A percentile compares a stretch with the other conserved stretches of the same genome.
phyloP scores from a whole-genome alignment of 2,797 vertebrate species.

The Tenualosa thibaudeaui region DNA sequence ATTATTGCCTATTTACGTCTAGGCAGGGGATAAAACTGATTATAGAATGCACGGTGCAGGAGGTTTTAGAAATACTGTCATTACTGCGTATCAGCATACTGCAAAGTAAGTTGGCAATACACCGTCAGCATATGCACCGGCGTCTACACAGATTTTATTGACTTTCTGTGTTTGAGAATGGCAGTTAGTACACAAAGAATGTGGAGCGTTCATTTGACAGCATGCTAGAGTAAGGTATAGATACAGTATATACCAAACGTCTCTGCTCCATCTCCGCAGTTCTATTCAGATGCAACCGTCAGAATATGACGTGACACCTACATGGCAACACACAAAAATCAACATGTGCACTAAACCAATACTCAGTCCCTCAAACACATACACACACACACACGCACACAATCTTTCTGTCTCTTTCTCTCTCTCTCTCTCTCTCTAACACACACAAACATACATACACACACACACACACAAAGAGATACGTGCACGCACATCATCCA shows the following conservation, averaged over 20 bases:
- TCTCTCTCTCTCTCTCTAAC: too few species aligned
- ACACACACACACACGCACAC: neutral
- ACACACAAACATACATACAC: neutral
- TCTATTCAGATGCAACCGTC: neutral
- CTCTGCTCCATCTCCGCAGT: neutral
- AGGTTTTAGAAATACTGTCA: constrained; percentile 9
- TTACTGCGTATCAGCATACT: neutral
- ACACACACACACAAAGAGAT: neutral
- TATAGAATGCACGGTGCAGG: neutral
- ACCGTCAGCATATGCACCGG: neutral
- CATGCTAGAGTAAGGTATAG: constrained; percentile 3
- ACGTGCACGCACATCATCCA: neutral
- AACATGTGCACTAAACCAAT: neutral
- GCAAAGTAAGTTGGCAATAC: neutral
- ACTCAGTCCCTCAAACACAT: neutral
- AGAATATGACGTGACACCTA: neutral
- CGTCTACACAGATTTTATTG: neutral
- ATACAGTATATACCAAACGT: neutral
- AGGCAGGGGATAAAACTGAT: constrained; percentile 12
- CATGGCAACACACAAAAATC: neutral
- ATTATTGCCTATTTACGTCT: constrained; percentile 12
- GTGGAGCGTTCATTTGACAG: neutral
- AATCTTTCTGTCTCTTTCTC: too few species aligned
- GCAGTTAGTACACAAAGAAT: neutral
- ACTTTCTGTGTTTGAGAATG: neutral